Percentiles rank a stretch among this genome's conserved stretches.
Conservation (phyloP, 2,888 invertebrate species). For the Melieria picta region DNA sequence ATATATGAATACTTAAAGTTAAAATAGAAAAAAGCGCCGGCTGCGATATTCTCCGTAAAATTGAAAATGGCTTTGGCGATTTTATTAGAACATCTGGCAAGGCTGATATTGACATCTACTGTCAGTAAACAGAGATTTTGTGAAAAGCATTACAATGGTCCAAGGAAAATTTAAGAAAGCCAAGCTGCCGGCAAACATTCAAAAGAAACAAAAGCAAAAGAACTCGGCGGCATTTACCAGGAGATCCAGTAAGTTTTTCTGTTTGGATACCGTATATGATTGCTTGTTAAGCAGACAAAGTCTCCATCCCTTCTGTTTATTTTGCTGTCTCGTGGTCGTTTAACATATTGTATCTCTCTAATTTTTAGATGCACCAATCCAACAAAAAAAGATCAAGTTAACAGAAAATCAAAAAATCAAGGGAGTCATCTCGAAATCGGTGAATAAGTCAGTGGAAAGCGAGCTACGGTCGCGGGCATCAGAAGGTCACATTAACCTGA, state of each 20-base stretch:
- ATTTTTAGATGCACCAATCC: slow-evolving; percentile 71
- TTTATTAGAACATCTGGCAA: too few species aligned
- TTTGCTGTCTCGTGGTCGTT: background rate
- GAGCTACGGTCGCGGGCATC: slow-evolving; percentile 70
- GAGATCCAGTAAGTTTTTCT: slow-evolving; percentile 68
- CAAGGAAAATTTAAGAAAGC: slow-evolving; percentile 74
- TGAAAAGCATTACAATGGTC: slow-evolving; percentile 66
- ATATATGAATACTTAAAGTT: too few species aligned
- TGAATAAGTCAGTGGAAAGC: slow-evolving; percentile 72
- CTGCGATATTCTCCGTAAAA: too few species aligned
- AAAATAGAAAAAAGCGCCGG: too few species aligned
- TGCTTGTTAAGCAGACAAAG: background rate
- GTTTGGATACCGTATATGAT: background rate
- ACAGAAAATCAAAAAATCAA: slow-evolving; percentile 72
- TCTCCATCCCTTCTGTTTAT: too few species aligned
- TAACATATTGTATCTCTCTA: background rate
- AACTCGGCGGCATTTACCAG: slow-evolving; percentile 66
- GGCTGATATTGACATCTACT: slow-evolving; percentile 20
- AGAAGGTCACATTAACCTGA: slow-evolving; percentile 66
- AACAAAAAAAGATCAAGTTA: slow-evolving; percentile 71
- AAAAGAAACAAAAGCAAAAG: slow-evolving; percentile 69
- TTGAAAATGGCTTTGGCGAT: too few species aligned
- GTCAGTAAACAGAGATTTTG: slow-evolving; percentile 2
- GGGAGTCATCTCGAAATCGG: slow-evolving; percentile 71
- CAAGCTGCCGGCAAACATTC: slow-evolving; percentile 68